Evolutionary conservation across 2,113 vertebrate genomes (phyloP).

Genomic region (Delphinus delphis): DNA sequence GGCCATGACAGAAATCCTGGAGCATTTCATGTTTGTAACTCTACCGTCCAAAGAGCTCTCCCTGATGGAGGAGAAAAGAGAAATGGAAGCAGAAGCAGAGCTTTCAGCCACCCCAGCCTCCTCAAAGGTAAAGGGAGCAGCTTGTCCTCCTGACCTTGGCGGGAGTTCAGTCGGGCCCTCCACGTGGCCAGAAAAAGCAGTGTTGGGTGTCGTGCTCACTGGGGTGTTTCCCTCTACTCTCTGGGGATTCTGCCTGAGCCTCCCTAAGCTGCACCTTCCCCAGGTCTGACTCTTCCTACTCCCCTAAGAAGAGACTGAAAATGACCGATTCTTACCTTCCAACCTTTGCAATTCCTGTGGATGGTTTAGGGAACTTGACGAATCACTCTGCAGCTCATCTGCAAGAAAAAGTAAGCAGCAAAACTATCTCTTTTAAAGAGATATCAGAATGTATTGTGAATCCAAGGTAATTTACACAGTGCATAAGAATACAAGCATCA

Average conservation of each 20-base stretch:
- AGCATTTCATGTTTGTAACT: constrained; percentile 85
- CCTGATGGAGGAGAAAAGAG: constrained; percentile 79
- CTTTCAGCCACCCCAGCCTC: rapidly evolving
- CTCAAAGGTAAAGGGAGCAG: constrained; percentile 79
- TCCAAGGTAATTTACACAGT: not conserved
- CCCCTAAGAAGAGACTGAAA: not conserved
- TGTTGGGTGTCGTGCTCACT: rapidly evolving
- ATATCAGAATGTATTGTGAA: not conserved
- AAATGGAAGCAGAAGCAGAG: constrained; percentile 65
- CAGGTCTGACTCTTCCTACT: not conserved
- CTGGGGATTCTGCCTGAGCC: not conserved
- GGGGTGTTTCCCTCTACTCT: not conserved
- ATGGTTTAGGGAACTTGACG: not conserved
- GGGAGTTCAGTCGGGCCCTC: not conserved
- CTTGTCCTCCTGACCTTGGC: not conserved
- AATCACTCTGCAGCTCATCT: not conserved
- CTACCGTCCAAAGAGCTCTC: constrained; percentile 47
- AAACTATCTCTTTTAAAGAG: constrained; percentile 17
- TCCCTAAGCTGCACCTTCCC: not conserved
- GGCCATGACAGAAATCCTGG: constrained; percentile 36
- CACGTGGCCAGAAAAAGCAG: rapidly evolving
- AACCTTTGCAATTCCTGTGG: not conserved
- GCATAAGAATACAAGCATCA: not conserved
- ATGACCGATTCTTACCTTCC: not conserved
- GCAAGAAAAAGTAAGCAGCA: not conserved